Percentiles rank a stretch among this genome's conserved stretches.
phyloP scores from a whole-genome alignment of 2,797 vertebrate genomes.

The Coreius guichenoti region DNA sequence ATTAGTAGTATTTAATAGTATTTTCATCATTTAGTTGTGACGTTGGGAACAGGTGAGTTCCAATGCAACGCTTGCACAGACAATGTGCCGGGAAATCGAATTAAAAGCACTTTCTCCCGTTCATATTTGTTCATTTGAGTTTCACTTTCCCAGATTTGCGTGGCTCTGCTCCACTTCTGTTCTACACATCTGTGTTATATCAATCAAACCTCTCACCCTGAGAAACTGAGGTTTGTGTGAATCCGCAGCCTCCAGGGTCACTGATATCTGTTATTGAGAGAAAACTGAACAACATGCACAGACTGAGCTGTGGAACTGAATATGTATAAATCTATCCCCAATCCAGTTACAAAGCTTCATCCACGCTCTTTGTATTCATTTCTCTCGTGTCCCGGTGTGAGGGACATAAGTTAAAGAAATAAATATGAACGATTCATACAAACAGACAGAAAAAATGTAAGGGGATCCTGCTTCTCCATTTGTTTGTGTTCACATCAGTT shows the following conservation, averaged over 20 bases:
- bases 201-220: no score
- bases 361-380: conserved; percentile 45
- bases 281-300: conserved; percentile 65
- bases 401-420: conserved; percentile 18
- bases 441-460: neutral
- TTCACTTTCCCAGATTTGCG: no score
- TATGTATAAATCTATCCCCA: conserved; percentile 61
- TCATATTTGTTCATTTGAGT: no score
- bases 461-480: neutral
- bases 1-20: no score
- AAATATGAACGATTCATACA: neutral
- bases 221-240: conserved; percentile 17
- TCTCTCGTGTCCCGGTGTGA: conserved; percentile 9
- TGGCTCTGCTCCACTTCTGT: no score
- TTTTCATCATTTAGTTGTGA: no score
- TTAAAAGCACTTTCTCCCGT: conserved; percentile 8
- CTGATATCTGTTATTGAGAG: conserved; percentile 71
- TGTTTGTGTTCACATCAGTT: neutral
- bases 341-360: conserved; percentile 65
- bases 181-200: no score
- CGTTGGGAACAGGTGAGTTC: no score
- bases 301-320: conserved; percentile 58
- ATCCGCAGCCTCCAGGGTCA: conserved; percentile 61
- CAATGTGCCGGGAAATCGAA: neutral
- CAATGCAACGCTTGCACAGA: neutral